phyloP scores from a whole-genome alignment of 1,140 invertebrate genomes.

The Drosophila sturtevanti region DNA sequence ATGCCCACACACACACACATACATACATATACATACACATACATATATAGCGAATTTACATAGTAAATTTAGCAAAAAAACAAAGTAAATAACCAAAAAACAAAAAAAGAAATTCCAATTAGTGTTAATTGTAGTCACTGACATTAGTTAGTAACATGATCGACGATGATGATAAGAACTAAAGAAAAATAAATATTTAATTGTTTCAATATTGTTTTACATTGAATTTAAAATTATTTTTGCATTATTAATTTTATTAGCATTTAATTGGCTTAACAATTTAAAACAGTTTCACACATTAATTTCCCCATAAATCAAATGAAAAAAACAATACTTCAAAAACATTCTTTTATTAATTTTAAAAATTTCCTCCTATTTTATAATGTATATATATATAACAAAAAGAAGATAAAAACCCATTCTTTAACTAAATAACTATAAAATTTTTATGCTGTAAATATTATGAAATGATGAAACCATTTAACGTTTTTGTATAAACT shows the following conservation, averaged over 20 bases:
- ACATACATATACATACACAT: slow-evolving; percentile 36
- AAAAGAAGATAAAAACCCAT: neutral
- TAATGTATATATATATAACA: neutral
- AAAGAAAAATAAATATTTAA: slow-evolving; percentile 14
- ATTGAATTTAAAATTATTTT: slow-evolving; percentile 17
- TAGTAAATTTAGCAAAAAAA: slow-evolving; percentile 71
- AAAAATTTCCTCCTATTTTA: neutral
- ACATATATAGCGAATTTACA: slow-evolving; percentile 71
- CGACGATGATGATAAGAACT: slow-evolving; percentile 22
- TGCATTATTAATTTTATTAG: slow-evolving; percentile 17
- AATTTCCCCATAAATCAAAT: slow-evolving; percentile 2
- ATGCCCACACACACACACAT: slow-evolving; percentile 30
- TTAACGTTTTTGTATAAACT: slow-evolving; percentile 2
- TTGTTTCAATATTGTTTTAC: slow-evolving; percentile 18
- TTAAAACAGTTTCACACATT: neutral
- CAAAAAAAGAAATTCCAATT: slow-evolving; percentile 26
- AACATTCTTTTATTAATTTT: neutral
- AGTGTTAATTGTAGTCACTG: slow-evolving; percentile 52
- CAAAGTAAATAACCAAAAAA: slow-evolving; percentile 17
- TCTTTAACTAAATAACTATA: neutral
- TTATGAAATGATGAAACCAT: slow-evolving; percentile 1
- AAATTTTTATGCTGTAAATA: slow-evolving; percentile 1
- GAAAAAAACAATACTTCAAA: neutral
- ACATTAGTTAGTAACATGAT: slow-evolving; percentile 52
- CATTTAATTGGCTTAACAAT: slow-evolving; percentile 29